Evolutionary conservation across 2,113 vertebrate genomes (phyloP).

Genomic region (Catharus fuscescens): DNA sequence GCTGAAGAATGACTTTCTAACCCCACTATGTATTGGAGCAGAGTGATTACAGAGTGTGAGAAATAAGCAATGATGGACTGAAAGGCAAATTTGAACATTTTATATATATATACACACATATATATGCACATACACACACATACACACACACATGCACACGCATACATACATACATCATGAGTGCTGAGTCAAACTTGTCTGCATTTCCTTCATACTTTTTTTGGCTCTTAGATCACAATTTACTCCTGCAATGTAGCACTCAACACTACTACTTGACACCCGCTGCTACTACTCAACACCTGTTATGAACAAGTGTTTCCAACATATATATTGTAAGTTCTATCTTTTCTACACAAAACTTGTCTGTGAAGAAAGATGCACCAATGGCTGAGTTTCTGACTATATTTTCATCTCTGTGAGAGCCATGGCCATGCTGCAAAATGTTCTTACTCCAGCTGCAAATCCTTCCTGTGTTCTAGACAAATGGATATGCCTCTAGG

Average conservation of each 20-base stretch:
- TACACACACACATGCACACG: rapidly evolving
- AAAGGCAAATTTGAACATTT: background rate
- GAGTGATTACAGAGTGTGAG: background rate
- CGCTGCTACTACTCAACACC: background rate
- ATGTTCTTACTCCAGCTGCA: background rate
- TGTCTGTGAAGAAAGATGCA: background rate
- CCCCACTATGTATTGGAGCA: rapidly evolving
- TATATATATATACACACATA: too few relatives aligned
- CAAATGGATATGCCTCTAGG: background rate
- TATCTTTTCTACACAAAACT: background rate
- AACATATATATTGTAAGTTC: background rate
- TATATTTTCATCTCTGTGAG: background rate
- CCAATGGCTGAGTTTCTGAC: background rate
- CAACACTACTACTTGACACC: background rate
- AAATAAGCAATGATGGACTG: background rate
- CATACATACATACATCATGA: background rate
- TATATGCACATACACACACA: too few relatives aligned
- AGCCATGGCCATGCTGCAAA: background rate
- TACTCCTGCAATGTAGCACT: background rate
- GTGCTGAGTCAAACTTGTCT: background rate
- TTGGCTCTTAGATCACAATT: background rate
- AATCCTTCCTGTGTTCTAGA: background rate
- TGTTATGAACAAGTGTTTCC: background rate
- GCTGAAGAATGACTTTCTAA: background rate
- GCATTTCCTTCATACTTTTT: background rate